Evolutionary conservation across 1,140 invertebrate genomes (phyloP).

Genomic region (Drosophila equinoxialis): DNA sequence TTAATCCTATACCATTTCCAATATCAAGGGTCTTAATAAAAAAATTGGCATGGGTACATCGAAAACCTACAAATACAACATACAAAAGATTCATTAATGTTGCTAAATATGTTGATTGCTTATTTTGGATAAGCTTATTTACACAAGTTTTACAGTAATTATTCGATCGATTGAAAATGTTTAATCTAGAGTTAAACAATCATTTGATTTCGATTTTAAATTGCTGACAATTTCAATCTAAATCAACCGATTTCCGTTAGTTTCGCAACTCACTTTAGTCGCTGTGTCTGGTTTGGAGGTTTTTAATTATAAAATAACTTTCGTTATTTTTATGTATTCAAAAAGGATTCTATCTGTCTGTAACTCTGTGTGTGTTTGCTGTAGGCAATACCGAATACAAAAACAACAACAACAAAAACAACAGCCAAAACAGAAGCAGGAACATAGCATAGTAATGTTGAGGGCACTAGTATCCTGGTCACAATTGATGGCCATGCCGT

Average conservation of each 20-base stretch:
- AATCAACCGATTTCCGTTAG: conserved; percentile 1
- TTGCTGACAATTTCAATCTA: background rate
- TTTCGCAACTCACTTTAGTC: background rate
- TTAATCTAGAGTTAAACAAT: background rate
- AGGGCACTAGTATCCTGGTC: conserved; percentile 39
- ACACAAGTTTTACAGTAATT: background rate
- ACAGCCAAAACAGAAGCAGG: conserved; percentile 28
- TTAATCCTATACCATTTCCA: too few species aligned
- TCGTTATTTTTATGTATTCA: conserved; percentile 6
- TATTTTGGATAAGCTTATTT: background rate
- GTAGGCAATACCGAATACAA: conserved; percentile 8
- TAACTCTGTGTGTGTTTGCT: conserved; percentile 11
- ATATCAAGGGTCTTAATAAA: too few species aligned
- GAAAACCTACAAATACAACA: too few species aligned
- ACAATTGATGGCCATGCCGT: conserved; percentile 76
- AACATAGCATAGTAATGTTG: conserved; percentile 38
- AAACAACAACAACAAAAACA: conserved; percentile 3
- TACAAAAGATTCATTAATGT: too few species aligned
- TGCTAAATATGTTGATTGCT: too few species aligned
- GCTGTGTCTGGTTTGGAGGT: conserved; percentile 14
- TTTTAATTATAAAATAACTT: conserved; percentile 81
- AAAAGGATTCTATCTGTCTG: background rate
- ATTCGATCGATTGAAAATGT: background rate
- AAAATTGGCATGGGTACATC: too few species aligned
- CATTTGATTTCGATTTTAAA: background rate